Conservation (phyloP, 2,797 vertebrate genomes). For the Microhierax caerulescens region DNA sequence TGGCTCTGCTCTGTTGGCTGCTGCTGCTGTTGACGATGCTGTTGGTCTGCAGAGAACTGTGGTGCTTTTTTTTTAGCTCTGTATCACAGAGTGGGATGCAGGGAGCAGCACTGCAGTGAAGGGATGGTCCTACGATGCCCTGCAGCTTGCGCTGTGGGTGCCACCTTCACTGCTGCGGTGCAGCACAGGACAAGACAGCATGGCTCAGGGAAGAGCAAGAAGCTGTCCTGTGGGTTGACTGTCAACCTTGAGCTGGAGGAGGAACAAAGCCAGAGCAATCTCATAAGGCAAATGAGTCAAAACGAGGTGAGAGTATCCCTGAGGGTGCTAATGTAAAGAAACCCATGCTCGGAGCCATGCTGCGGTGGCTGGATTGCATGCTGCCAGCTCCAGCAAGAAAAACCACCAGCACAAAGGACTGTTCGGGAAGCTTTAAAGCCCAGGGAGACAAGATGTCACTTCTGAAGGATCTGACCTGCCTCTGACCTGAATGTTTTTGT, state of each 20-base stretch:
- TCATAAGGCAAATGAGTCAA: background rate
- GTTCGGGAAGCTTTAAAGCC: background rate
- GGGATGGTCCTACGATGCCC: background rate
- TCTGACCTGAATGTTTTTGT: slow-evolving; percentile 21
- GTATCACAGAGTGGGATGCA: background rate
- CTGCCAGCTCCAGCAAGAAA: background rate
- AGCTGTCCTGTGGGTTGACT: background rate
- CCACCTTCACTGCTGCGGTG: background rate
- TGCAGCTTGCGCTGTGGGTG: background rate
- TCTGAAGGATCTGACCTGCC: slow-evolving; percentile 1
- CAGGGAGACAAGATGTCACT: background rate
- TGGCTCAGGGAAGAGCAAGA: rapidly evolving
- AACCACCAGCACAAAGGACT: background rate
- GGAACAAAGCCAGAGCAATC: background rate
- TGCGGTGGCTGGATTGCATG: rapidly evolving
- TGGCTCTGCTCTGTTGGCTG: background rate
- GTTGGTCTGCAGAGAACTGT: background rate
- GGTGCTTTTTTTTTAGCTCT: background rate
- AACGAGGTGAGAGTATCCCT: background rate
- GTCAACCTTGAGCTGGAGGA: background rate
- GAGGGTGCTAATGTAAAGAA: background rate
- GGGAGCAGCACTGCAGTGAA: background rate
- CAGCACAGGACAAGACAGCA: background rate
- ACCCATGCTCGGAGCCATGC: rapidly evolving
- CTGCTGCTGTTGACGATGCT: background rate